Conservation (phyloP, 2,888 invertebrate genomes). For the Sepioteuthis lessoniana region DNA sequence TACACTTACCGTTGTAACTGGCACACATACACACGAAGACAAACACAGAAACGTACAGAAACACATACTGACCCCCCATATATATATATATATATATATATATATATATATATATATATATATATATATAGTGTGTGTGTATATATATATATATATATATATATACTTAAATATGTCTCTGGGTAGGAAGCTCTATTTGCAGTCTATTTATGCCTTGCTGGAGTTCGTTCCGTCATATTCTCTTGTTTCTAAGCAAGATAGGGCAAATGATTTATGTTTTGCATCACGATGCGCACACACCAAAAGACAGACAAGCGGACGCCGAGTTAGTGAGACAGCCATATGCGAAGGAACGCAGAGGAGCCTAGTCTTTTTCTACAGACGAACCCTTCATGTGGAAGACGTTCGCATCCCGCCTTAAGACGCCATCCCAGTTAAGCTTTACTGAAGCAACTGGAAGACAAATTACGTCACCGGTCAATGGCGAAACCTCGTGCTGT, state of each 20-base stretch:
- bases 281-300: not conserved
- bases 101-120: no score
- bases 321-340: not conserved
- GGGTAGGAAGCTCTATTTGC: not conserved
- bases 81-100: no score
- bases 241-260: not conserved
- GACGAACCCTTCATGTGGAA: not conserved
- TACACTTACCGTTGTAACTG: no score
- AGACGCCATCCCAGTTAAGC: conserved; percentile 33
- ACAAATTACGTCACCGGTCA: conserved; percentile 23
- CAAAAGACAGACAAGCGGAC: conserved; percentile 5
- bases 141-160: no score
- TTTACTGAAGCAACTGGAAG: not conserved
- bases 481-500: conserved; percentile 1
- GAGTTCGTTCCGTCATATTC: conserved; percentile 33
- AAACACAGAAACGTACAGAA: no score
- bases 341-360: not conserved
- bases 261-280: not conserved
- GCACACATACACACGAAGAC: no score
- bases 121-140: no score
- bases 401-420: conserved; percentile 16
- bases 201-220: not conserved
- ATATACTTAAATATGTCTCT: not conserved
- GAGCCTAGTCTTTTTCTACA: not conserved
- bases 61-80: no score